Conservation (phyloP, 2,888 invertebrate species). For the Oscheius sp. region DNA sequence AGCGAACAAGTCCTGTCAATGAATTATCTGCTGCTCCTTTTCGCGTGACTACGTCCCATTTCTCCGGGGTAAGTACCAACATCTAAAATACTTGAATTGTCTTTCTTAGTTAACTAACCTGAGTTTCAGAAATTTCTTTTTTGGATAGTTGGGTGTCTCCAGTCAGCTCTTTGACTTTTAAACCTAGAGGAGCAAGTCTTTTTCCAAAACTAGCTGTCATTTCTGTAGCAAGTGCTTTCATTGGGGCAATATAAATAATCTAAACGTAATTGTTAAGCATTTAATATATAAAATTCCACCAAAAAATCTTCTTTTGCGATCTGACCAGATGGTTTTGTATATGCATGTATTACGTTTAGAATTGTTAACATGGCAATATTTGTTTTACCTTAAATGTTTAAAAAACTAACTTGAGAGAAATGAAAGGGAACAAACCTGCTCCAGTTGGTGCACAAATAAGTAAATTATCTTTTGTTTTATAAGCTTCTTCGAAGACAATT, state of each 20-base stretch:
- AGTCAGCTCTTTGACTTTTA: slow-evolving; percentile 85
- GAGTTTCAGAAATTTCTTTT: slow-evolving; percentile 90
- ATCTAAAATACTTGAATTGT: slow-evolving; percentile 75
- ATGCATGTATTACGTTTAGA: slow-evolving; percentile 86
- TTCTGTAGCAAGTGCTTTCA: slow-evolving; percentile 98
- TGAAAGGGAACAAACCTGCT: slow-evolving; percentile 77
- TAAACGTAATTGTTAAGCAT: slow-evolving; percentile 70
- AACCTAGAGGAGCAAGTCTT: slow-evolving; percentile 81
- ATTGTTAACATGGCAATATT: slow-evolving; percentile 94
- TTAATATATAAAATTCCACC: slow-evolving; percentile 72
- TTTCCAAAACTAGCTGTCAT: slow-evolving; percentile 85
- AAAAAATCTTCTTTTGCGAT: slow-evolving; percentile 92
- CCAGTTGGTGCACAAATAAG: slow-evolving; percentile 98
- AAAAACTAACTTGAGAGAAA: too few species aligned
- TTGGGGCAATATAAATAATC: slow-evolving; percentile 98
- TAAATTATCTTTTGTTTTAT: slow-evolving; percentile 93
- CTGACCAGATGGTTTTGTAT: slow-evolving; percentile 80
- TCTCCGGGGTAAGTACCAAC: slow-evolving; percentile 97
- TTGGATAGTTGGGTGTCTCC: slow-evolving; percentile 98
- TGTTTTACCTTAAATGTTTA: slow-evolving; percentile 80
- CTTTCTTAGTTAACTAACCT: slow-evolving; percentile 72
- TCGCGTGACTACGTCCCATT: slow-evolving; percentile 98
- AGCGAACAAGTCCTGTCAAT: slow-evolving; percentile 86
- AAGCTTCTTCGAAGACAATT: slow-evolving; percentile 92
- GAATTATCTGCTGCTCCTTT: slow-evolving; percentile 86